phyloP scores from a whole-genome alignment of 2,113 vertebrate genomes.

The Oryzias curvinotus region DNA sequence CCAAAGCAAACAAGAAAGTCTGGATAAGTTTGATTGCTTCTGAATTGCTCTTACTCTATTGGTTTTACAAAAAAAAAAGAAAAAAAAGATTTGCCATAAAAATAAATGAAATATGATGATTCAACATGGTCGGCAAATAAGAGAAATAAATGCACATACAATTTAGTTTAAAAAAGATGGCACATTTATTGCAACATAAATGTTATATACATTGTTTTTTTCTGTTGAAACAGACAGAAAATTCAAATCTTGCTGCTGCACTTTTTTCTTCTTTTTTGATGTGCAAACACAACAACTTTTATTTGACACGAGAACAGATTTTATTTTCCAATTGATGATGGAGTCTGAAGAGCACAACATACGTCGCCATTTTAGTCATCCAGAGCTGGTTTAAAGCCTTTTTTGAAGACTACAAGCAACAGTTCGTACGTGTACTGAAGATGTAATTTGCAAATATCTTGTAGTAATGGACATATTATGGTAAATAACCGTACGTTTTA shows the following conservation, averaged over 20 bases:
- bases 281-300: conserved; percentile 91
- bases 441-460: conserved; percentile 90
- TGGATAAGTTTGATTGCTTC: conserved; percentile 14
- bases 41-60: conserved; percentile 14
- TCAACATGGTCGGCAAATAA: conserved; percentile 21
- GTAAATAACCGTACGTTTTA: conserved; percentile 99
- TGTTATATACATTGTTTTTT: conserved; percentile 99
- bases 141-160: conserved; percentile 79
- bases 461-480: conserved; percentile 96
- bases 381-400: conserved; percentile 87
- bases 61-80: conserved; percentile 34
- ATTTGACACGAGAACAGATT: conserved; percentile 92
- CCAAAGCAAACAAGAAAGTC: conserved; percentile 16
- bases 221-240: conserved; percentile 97
- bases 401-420: conserved; percentile 88
- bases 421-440: conserved; percentile 85
- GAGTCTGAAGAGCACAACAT: conserved; percentile 86
- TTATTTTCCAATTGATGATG: conserved; percentile 84
- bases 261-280: conserved; percentile 67
- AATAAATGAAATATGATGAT: conserved; percentile 30
- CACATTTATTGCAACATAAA: conserved; percentile 99
- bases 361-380: conserved; percentile 87
- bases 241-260: conserved; percentile 86
- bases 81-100: conserved; percentile 38
- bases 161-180: conserved; percentile 95